Evolutionary conservation across 2,888 invertebrate species (phyloP), one percentile per base, ranked within the genome.

Genomic region (Leptinotarsa peninsularis): DNA sequence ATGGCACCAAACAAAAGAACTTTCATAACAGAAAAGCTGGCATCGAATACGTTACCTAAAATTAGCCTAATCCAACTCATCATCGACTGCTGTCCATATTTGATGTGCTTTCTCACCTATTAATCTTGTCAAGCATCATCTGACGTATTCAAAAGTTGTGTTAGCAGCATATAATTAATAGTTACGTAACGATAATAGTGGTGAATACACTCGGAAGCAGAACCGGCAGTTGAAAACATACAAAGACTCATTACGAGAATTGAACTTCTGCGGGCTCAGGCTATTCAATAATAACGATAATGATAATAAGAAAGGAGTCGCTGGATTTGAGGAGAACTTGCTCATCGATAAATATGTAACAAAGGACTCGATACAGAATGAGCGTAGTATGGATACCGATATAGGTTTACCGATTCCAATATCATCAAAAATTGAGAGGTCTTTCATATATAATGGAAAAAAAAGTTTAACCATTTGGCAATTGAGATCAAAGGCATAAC

Each of bases 141-240:
- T 63, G 63, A 63, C 63, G 63, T n/a, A 27, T 27, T 63, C n/a
- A 63, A 63, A 63, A 27, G 63, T 63, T 3, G 43, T 27, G 63
- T 63, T 63, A 15, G 63, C 63, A 63, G 33, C 63, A 43, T 63
- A 63, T 63, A 63, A 63, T 63, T 63, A 63, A 63, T 63, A 58
- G 63, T 63, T 63, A n/a, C 63, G 63, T 63, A 63, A 63, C 43
- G n/a, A 63, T 63, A 63, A 63, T 63, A n/a, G 27, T 63, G n/a
- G 17, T 63, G 43, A 63, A 63, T 63, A 63, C 18, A 43, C 33
- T 63, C 63, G 63, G 63, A 63, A 63, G 63, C 63, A 27, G 7
- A 27, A 33, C 15, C 43, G 63, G 21, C 58, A 58, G 58, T 14
- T 58, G 58, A 58, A 58, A 58, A 58, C 58, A 21, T 1, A 58